phyloP scores from a whole-genome alignment of 2,797 vertebrate species.

The Centropyge bicolor region DNA sequence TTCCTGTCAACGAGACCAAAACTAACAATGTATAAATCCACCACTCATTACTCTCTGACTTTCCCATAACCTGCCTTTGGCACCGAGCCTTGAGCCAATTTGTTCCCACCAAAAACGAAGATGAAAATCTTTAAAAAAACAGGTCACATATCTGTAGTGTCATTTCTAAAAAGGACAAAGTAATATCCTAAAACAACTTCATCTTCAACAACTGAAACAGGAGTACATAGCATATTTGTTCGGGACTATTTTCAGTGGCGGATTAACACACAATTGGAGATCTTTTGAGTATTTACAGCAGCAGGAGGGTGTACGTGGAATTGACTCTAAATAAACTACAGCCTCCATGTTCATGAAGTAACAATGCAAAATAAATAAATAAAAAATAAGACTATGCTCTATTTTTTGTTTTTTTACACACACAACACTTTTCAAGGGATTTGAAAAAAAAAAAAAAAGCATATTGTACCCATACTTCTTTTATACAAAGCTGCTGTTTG shows the following conservation, averaged over 20 bases:
- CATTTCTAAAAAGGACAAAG: too few species aligned
- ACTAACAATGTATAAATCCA: too few species aligned
- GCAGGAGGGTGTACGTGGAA: neutral
- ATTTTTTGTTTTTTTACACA: neutral
- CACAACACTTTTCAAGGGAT: conserved; percentile 22
- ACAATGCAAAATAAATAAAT: neutral
- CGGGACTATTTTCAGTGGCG: neutral
- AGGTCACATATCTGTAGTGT: too few species aligned
- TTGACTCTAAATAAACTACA: neutral
- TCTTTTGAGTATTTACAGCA: neutral
- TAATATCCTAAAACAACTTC: neutral
- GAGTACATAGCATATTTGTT: neutral
- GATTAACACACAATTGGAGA: neutral
- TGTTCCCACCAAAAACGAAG: neutral
- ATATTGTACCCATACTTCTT: neutral
- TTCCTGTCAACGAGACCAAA: neutral
- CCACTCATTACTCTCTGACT: conserved; percentile 4
- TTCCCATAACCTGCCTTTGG: neutral
- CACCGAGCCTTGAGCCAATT: neutral
- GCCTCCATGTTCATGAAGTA: neutral
- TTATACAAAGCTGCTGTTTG: neutral
- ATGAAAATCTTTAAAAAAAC: too few species aligned
- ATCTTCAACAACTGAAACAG: conserved; percentile 3
- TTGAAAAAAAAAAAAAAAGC: neutral
- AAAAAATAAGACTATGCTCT: neutral